Evolutionary conservation across 2,888 invertebrate genomes (phyloP), one percentile per base, ranked within the genome.

Genomic region (Lamellibrachia columna): DNA sequence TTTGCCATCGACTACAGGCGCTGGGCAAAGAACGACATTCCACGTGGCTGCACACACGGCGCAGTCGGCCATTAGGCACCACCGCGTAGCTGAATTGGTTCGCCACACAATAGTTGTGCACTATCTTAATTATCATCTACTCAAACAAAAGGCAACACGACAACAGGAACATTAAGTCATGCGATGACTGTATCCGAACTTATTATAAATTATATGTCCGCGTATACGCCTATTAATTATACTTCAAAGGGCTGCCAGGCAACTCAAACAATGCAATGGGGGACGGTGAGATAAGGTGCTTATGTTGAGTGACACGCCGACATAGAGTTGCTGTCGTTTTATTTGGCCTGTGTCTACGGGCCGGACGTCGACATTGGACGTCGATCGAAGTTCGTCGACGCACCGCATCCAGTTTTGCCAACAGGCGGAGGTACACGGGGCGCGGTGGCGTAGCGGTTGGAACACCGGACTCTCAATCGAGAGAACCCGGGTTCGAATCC

Each of bases 1-100:
- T 75, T 75, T 22, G 75, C 75, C 75, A 75, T 75, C 75, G 75
- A 15, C 75, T 75, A 75, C 75, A 75, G n/a, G 75, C 75, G 75
- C 75, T 22, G 22, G 22, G 75, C 22, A 75, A 75, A 75, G 75
- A 75, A 15, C 22, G 4, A 11, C 75, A 22, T 75, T 75, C 75
- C 75, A 15, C 75, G 22, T 22, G 22, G 75, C 75, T 75, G 75
- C 75, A 75, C 75, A 75, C 75, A 15, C 15, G 75, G 75, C 75
- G 75, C 75, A 22, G 22, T 15, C 75, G 75, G 75, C 15, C 22
- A 75, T 75, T 75, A 22, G 3, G 75, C 22, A 22, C 75, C 75
- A 75, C 22, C 15, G 15, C 22, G 15, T 22, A 15, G 75, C 75
- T 15, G 75, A 75, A 75, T 75, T 75, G 22, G 75, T 15, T 75